Evolutionary conservation across 2,888 invertebrate species (phyloP), one percentile per base, ranked within the genome.

Genomic region (Keiferia lycopersicella): DNA sequence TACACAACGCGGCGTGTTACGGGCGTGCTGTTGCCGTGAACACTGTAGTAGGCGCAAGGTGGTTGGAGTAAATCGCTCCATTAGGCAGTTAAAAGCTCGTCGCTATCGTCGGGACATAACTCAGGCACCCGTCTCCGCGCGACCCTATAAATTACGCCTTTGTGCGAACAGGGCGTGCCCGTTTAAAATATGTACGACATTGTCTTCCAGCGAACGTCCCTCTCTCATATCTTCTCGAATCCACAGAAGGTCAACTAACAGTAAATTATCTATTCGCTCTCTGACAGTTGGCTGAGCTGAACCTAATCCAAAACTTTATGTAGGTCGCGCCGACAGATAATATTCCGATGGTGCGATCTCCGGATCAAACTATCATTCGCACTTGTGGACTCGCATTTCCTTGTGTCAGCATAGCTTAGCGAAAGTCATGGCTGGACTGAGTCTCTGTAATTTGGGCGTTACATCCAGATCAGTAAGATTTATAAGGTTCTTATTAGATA

Each of bases 1-100:
- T 62, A 57, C 62, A 66, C 57, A 45, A 60, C 22, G 30, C 64
- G 60, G 62, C 62, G 62, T 66, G 61, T 64, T 74, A 73, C 74
- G 73, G 73, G 70, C 73, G 78, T 80, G 77, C 77, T 78, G 41
- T 74, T 77, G 75, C 77, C 78, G 83, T 84, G 84, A 86, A 86
- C 85, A 82, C 80, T 74, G 77, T 73, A 83, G 82, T 82, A 83
- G 83, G 83, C 83, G 80, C 83, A 86, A 89, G 88, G 86, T 88
- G 87, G 86, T 85, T 80, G 81, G 82, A 87, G 86, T 89, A 88
- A 91, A 91, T 91, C 91, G 90, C 88, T 87, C 89, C 90, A 91
- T 90, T 91, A 89, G 87, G 87, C 88, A 91, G 91, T 91, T 91
- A 91, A 91, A 91, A 91, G 91, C 91, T 88, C 91, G 88, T 89